These are phyloP conservation scores for Pollenia amentaria DNA, from an alignment of 2,888 invertebrate species.

Conservation along the genomic window DNA sequence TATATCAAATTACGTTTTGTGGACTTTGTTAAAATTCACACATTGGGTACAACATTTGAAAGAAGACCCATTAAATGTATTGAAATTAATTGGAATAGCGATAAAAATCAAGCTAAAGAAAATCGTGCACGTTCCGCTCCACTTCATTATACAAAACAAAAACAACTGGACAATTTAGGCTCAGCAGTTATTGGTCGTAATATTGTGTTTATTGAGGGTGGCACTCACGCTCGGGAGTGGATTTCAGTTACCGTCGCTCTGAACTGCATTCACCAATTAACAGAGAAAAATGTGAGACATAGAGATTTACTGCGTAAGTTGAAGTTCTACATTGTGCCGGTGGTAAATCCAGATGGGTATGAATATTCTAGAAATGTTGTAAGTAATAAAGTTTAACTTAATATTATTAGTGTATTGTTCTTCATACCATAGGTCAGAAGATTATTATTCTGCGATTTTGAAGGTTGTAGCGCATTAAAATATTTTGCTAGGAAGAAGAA, in stretches of 20 bases:
- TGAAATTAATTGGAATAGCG: constrained; percentile 82
- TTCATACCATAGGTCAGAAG: too few relatives aligned
- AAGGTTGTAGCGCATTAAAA: too few relatives aligned
- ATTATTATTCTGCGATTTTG: too few relatives aligned
- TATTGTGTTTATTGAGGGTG: constrained; percentile 83
- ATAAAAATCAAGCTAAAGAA: constrained; percentile 54
- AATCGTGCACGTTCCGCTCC: constrained; percentile 71
- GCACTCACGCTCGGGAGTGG: constrained; percentile 89
- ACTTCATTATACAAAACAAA: not conserved
- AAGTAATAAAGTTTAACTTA: constrained; percentile 70
- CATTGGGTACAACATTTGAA: constrained; percentile 82
- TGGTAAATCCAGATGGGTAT: constrained; percentile 91
- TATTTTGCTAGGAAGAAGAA: too few relatives aligned
- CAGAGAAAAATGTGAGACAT: constrained; percentile 84
- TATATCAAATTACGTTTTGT: constrained; percentile 79
- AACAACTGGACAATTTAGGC: constrained; percentile 18
- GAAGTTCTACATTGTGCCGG: constrained; percentile 89
- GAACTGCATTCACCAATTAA: constrained; percentile 87
- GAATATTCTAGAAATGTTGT: constrained; percentile 86
- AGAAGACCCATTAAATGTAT: constrained; percentile 80
- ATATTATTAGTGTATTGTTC: too few relatives aligned
- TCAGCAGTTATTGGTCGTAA: constrained; percentile 75
- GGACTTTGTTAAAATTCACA: constrained; percentile 79
- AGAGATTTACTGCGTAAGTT: constrained; percentile 86
- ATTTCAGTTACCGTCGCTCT: constrained; percentile 87